Base-by-base conservation (phyloP, 2,888 invertebrate species). In the Epistrophella euchroma region DNA sequence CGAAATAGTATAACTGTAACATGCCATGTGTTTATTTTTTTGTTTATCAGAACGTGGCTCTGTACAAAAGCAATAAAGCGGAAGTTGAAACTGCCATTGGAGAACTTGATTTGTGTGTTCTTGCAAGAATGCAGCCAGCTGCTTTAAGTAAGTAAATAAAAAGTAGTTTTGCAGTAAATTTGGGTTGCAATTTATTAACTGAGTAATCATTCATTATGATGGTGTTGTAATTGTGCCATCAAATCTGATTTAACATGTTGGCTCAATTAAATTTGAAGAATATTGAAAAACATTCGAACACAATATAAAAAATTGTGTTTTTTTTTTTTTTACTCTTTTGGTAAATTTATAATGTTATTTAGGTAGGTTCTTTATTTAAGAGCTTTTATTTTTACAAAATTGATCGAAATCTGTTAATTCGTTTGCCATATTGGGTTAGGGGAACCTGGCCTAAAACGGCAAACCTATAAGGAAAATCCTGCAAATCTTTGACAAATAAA, bases 11-110 rank as follows among this genome's bases (percentile, higher is more conserved):
- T 22, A 19, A 19, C 19, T 19, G 7, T 9, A 66, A 35, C 55
- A 55, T 58, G 58, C 32, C 52, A 73, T 56, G 13, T 35, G 52
- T 58, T 66, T 79, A 55, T 64, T 75, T 28, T 47, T 72, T 76
- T 60, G 64, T 75, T 28, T 47, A 45, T 47, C 28, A 52, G 25
- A 81, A 81, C 64, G 80, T 84, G 84, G 71, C 19, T 71, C 15
- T 47, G 15, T n/a, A 13, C 19, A 11, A 47, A 45, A 47, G 43
- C 47, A 58, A 19, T 37, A 35, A 43, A 37, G 75, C 79, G 84
- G 84, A 84, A 84, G 84, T 28, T 17, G 64, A 56, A 70, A 28
- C 35, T 28, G 19, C 28, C n/a, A 64, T 64, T 52, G 45, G 60
- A 79, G 52, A 45, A 70, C 45, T 45, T 52, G 40, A 56, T 32